These are phyloP conservation scores for Lerista edwardsae DNA, from an alignment of 2,797 vertebrate genomes.

Conservation along the genomic window DNA sequence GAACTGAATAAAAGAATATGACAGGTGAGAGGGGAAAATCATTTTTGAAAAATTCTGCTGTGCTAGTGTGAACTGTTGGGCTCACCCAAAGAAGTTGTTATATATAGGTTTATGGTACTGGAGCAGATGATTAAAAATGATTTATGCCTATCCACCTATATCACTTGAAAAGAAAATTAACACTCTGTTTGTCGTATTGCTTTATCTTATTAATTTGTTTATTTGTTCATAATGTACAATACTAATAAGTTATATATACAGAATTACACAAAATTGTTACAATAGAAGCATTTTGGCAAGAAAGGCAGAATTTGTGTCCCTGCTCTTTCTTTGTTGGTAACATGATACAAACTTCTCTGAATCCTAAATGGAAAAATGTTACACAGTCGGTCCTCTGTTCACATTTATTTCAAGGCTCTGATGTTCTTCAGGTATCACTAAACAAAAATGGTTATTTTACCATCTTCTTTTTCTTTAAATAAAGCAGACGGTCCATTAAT, in stretches of 20 bases:
- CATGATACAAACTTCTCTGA: slow-evolving; percentile 61
- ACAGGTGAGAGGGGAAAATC: neutral
- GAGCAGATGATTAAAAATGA: neutral
- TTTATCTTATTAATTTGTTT: slow-evolving; percentile 70
- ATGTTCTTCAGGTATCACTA: slow-evolving; percentile 32
- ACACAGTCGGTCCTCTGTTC: slow-evolving; percentile 67
- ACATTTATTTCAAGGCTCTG: slow-evolving; percentile 43
- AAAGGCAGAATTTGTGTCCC: slow-evolving; percentile 48
- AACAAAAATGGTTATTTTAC: slow-evolving; percentile 24
- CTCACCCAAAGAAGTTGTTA: neutral
- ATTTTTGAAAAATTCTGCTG: neutral
- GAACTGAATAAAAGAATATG: neutral
- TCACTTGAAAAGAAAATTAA: slow-evolving; percentile 38
- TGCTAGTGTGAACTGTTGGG: neutral
- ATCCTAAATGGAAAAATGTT: slow-evolving; percentile 70
- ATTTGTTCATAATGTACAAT: slow-evolving; percentile 77
- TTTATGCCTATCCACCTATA: neutral
- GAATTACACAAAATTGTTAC: slow-evolving; percentile 73
- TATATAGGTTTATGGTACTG: neutral
- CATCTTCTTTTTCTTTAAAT: slow-evolving; percentile 24
- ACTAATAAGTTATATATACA: slow-evolving; percentile 84
- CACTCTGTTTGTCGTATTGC: slow-evolving; percentile 15
- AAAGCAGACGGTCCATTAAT: slow-evolving; percentile 10
- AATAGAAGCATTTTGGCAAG: slow-evolving; percentile 68
- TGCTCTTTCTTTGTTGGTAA: slow-evolving; percentile 56